Evolutionary conservation across 2,113 vertebrate species (phyloP), one percentile per base, ranked within the genome.

Genomic region (Hemibagrus wyckioides): DNA sequence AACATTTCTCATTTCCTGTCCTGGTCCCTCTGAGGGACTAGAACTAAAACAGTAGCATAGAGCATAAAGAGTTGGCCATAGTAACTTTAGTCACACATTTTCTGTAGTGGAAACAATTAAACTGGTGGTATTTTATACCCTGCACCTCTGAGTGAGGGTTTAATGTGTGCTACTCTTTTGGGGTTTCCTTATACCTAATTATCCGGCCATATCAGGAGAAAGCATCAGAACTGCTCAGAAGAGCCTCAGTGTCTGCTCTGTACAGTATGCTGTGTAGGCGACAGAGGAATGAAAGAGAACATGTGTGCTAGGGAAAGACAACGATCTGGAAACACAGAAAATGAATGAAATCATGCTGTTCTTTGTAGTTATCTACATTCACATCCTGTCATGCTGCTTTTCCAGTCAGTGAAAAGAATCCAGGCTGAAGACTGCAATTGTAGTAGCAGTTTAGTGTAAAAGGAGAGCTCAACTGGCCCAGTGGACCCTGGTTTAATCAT

Each of bases 391-490:
- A 59, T 23, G 52, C 36, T 54, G 0, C 65, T 59, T 69, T 75
- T 85, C 28, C 41, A 85, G 54, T 73, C 9, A 54, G 61, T 69
- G 59, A 4, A 83, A 65, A 44, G 41, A 21, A 57, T 81, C 69
- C 67, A 71, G 28, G 25, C 52, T 33, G 2, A 13, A 83, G 39
- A 13, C 28, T 73, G 14, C 36, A 48, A 8, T 3, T 4, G 5
- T 48, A 48, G 65, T 69, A n/a, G 36, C 67, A 61, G 25, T n/a
- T 36, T 54, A 48, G 17, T 50, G 36, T 83, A 30, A 86, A 57
- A 82, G 33, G 17, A 14, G 96, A 98, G 61, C 97, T 97, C 67
- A 96, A 98, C 86, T 97, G 21, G 13, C 28, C 52, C 25, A 63
- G 54, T 59, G 67, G 17, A n/a, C 71, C 25, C 17, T 44, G 33